These are phyloP conservation scores for Falco biarmicus DNA, from an alignment of 2,797 vertebrate species.

Conservation along the genomic window DNA sequence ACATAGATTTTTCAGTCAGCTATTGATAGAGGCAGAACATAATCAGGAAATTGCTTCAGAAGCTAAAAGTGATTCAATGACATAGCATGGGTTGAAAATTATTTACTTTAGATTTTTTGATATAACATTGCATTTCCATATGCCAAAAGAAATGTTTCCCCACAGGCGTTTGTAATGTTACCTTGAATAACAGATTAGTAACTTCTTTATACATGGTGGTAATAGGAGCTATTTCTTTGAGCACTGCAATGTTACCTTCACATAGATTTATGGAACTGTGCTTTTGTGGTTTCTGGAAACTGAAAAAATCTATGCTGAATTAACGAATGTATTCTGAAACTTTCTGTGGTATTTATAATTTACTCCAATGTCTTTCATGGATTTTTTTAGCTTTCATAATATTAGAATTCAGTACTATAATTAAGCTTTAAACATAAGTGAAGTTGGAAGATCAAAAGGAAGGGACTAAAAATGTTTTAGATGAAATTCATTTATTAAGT, in stretches of 20 bases:
- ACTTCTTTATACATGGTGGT: not conserved
- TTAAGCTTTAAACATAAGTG: not conserved
- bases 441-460: not conserved
- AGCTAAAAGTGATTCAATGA: not conserved
- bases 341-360: not conserved
- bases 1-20: not conserved
- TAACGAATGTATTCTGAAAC: not conserved
- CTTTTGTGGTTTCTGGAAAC: not conserved
- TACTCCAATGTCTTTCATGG: not conserved
- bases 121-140: not conserved
- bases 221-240: not conserved
- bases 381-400: not conserved
- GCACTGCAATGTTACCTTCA: not conserved
- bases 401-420: not conserved
- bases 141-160: not conserved
- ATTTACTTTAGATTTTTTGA: not conserved
- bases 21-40: not conserved
- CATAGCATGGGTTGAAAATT: not conserved
- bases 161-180: not conserved
- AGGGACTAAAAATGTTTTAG: not conserved
- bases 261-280: not conserved
- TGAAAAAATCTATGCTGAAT: not conserved
- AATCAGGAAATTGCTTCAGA: not conserved
- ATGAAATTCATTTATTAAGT: not conserved
- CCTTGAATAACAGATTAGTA: not conserved